Conservation (phyloP, 1,140 invertebrate species). For the Doryteuthis pealeii region DNA sequence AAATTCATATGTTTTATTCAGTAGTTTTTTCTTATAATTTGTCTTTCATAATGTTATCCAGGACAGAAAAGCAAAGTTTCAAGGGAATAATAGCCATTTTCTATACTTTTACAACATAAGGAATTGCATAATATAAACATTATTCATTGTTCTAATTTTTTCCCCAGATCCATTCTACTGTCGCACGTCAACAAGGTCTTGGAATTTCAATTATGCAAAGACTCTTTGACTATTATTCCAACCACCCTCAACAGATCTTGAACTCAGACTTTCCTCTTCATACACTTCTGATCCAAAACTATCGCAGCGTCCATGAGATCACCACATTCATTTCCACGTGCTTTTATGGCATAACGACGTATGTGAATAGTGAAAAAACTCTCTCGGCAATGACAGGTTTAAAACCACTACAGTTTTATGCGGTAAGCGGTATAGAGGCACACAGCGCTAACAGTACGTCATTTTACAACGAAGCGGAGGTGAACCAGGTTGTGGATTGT, state of each 20-base stretch:
- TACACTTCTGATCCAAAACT: constrained; percentile 71
- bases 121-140: too few relatives aligned
- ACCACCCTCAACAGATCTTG: constrained; percentile 30
- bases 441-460: constrained; percentile 76
- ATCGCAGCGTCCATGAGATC: constrained; percentile 80
- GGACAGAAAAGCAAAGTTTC: too few relatives aligned
- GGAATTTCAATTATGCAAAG: constrained; percentile 50
- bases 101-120: too few relatives aligned
- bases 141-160: too few relatives aligned
- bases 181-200: constrained; percentile 46
- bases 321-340: constrained; percentile 77
- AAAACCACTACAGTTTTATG: constrained; percentile 76
- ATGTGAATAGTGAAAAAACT: constrained; percentile 38
- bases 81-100: too few relatives aligned
- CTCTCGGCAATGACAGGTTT: constrained; percentile 42
- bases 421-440: constrained; percentile 74
- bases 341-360: constrained; percentile 73
- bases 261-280: constrained; percentile 33
- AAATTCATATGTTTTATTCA: too few relatives aligned
- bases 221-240: constrained; percentile 47
- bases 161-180: constrained; percentile 13
- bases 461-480: constrained; percentile 81
- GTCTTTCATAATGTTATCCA: too few relatives aligned
- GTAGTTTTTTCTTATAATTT: too few relatives aligned
- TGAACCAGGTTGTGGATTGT: constrained; percentile 74